Percentiles rank a stretch among this genome's conserved stretches.
Conservation (phyloP, 2,113 vertebrate species). For the Turdus rufiventris region DNA sequence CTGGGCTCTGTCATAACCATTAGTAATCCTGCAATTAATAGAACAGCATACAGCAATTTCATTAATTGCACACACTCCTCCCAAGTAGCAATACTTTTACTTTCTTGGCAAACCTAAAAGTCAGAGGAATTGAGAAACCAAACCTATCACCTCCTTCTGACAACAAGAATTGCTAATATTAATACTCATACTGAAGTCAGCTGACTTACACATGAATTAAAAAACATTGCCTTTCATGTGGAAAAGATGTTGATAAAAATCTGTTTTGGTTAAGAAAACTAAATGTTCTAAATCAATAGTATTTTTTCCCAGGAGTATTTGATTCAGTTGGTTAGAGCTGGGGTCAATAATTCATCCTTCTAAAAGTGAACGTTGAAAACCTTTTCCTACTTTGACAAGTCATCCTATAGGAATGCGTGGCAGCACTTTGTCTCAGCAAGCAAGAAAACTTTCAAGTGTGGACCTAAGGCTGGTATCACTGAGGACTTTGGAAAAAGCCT, state of each 20-base stretch:
- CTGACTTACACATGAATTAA: neutral
- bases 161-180: neutral
- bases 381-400: neutral
- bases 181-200: neutral
- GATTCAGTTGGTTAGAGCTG: neutral
- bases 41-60: neutral
- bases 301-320: neutral
- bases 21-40: neutral
- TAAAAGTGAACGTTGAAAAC: neutral
- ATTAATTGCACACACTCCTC: neutral
- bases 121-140: neutral
- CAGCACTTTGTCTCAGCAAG: neutral
- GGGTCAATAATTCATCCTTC: neutral
- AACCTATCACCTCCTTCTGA: neutral
- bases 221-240: neutral
- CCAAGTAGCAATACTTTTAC: neutral
- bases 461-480: neutral
- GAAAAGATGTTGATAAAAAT: neutral
- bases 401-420: neutral
- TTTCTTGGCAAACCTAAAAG: neutral
- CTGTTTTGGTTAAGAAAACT: neutral
- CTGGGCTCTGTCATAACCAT: neutral
- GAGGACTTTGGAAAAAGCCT: neutral
- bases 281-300: neutral
- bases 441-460: neutral